Conservation (phyloP, 2,888 invertebrate species). For the Morpho achilles region DNA sequence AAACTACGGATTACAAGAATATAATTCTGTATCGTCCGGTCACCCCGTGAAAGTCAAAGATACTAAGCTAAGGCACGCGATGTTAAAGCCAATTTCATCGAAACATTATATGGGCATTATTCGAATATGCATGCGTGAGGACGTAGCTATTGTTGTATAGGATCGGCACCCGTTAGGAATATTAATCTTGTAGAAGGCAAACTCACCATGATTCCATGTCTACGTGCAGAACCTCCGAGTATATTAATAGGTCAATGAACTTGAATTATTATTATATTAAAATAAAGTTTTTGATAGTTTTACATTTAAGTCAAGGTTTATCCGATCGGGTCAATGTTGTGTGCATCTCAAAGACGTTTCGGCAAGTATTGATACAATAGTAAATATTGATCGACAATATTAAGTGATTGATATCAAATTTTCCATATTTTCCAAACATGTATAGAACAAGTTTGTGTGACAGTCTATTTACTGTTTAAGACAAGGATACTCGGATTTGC, state of each 20-base stretch:
- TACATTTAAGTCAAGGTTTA: neutral
- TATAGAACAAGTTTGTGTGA: too few species aligned
- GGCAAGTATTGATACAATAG: too few species aligned
- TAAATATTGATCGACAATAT: too few species aligned
- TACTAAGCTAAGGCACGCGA: conserved; percentile 63
- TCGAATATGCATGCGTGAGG: conserved; percentile 72
- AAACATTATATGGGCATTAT: conserved; percentile 76
- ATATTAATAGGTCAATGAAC: conserved; percentile 62
- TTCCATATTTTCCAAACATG: too few species aligned
- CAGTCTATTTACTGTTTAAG: too few species aligned
- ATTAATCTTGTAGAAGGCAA: conserved; percentile 70
- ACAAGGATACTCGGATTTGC: too few species aligned
- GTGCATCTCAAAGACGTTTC: too few species aligned
- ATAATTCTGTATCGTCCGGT: conserved; percentile 32
- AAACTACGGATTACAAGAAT: conserved; percentile 25
- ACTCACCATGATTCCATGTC: conserved; percentile 45
- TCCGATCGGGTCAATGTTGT: too few species aligned
- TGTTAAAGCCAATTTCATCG: conserved; percentile 67
- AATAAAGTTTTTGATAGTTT: neutral
- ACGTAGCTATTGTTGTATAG: conserved; percentile 65
- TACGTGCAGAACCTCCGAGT: conserved; percentile 43
- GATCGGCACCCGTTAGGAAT: conserved; percentile 65
- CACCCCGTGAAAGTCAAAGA: conserved; percentile 55
- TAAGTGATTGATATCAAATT: too few species aligned
- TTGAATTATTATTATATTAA: conserved; percentile 36